Evolutionary conservation across 2,888 invertebrate species (phyloP).

Genomic region (Synanthedon andrenaeformis): DNA sequence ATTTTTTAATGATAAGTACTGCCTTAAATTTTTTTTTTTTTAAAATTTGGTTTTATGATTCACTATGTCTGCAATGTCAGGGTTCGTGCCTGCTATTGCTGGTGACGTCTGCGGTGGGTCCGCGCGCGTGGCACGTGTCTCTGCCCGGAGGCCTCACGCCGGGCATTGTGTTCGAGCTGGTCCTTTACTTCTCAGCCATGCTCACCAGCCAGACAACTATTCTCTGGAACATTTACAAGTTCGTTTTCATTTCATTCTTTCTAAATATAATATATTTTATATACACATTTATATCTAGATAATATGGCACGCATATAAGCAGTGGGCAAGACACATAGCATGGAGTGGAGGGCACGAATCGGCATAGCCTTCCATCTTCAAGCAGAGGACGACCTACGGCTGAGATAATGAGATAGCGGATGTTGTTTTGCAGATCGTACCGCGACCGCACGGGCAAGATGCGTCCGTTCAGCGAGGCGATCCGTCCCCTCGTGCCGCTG

Average conservation of each 20-base stretch:
- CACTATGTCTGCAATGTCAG: slow-evolving; percentile 15
- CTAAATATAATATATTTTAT: too few species aligned
- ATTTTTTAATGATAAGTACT: too few species aligned
- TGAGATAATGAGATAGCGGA: too few species aligned
- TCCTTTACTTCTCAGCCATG: slow-evolving; percentile 87
- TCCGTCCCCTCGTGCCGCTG: slow-evolving; percentile 88
- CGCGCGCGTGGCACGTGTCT: slow-evolving; percentile 85
- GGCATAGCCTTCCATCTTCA: too few species aligned
- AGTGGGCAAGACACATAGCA: too few species aligned
- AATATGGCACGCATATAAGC: too few species aligned
- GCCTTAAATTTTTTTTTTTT: too few species aligned
- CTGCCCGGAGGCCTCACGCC: slow-evolving; percentile 79
- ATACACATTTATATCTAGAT: too few species aligned
- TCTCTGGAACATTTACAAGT: slow-evolving; percentile 90
- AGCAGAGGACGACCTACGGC: too few species aligned
- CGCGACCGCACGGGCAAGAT: slow-evolving; percentile 88
- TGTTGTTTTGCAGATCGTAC: slow-evolving; percentile 75
- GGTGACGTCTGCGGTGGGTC: slow-evolving; percentile 76
- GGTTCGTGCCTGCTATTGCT: slow-evolving; percentile 70
- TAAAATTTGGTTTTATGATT: background rate
- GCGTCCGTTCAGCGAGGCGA: slow-evolving; percentile 82
- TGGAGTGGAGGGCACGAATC: too few species aligned
- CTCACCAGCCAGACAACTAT: slow-evolving; percentile 90
- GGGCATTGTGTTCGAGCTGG: slow-evolving; percentile 85
- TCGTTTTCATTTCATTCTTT: background rate